A percentile compares a stretch with the other conserved stretches of the same genome.
Conservation (phyloP, 2,797 vertebrate species). For the Emys orbicularis region DNA sequence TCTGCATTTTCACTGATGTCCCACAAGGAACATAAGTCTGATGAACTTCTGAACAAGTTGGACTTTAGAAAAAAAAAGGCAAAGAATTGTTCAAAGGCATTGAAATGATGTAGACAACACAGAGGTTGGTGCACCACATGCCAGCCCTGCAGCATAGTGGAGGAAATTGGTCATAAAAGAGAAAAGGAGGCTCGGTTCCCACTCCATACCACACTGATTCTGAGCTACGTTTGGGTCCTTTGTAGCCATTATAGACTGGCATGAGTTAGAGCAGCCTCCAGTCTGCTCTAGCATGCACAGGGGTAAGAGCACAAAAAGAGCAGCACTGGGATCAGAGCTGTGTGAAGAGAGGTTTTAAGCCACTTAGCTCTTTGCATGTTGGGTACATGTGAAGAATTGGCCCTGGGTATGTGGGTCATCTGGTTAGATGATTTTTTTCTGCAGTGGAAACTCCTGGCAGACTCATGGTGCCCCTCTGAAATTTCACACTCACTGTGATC, state of each 20-base stretch:
- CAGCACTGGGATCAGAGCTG: not conserved
- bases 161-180: not conserved
- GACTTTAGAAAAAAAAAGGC: not conserved
- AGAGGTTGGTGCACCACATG: not conserved
- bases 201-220: not conserved
- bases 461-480: not conserved
- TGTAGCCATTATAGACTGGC: not conserved
- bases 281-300: not conserved
- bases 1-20: not conserved
- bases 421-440: not conserved
- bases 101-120: not conserved
- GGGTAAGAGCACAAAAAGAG: not conserved
- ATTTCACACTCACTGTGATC: not conserved
- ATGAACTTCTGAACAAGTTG: not conserved
- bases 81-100: not conserved
- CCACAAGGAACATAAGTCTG: not conserved
- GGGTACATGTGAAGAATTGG: not conserved
- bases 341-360: not conserved
- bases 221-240: not conserved
- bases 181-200: not conserved
- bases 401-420: not conserved
- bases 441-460: not conserved
- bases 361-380: not conserved
- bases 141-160: not conserved
- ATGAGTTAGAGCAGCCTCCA: not conserved